Evolutionary conservation across 2,888 invertebrate species (phyloP), one percentile per base, ranked within the genome.

Genomic region (Drosophila anceps): DNA sequence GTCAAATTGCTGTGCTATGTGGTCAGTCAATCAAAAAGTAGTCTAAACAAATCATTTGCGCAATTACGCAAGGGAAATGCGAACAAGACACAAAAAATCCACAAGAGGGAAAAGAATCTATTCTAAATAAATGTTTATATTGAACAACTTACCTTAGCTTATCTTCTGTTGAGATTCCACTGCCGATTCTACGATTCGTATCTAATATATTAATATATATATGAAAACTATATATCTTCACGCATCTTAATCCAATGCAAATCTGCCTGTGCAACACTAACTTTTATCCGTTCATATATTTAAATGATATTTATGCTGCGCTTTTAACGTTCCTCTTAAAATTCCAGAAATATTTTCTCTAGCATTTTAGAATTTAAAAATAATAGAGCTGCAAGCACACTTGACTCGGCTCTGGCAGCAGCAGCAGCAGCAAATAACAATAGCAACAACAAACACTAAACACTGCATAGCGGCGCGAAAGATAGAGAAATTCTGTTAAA

Each of bases 1-100:
- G 88, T 81, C 88, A 87, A 84, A 79, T 82, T 84, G 73, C 69
- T 74, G 69, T 46, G 68, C 75, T 82, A 53, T 69, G 55, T 73
- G 84, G 77, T 79, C 84, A 88, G 77, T 79, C 84, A 88, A 86
- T 86, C 82, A 81, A 77, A 88, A 86, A 81, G 87, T 86, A 71
- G 74, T 77, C 84, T 74, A 88, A 88, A 86, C 88, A 86, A 88
- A 79, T 81, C 62, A 86, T 84, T 86, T 73, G 72, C 74, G 76
- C 87, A 88, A 86, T 84, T 86, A 79, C 79, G 73, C 82, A 81
- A 84, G 70, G 18, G 37, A 57, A 31, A 35, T 24, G n/a, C 44
- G 27, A 37, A 1, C n/a, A 27, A 18, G 12, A 24, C 27, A 15
- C 1, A 7, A 59, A 33, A 54, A 43, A 44, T 39, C 39, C 51